These are phyloP conservation scores for Oxyruncus cristatus DNA, from an alignment of 2,113 vertebrate genomes.

Conservation along the genomic window DNA sequence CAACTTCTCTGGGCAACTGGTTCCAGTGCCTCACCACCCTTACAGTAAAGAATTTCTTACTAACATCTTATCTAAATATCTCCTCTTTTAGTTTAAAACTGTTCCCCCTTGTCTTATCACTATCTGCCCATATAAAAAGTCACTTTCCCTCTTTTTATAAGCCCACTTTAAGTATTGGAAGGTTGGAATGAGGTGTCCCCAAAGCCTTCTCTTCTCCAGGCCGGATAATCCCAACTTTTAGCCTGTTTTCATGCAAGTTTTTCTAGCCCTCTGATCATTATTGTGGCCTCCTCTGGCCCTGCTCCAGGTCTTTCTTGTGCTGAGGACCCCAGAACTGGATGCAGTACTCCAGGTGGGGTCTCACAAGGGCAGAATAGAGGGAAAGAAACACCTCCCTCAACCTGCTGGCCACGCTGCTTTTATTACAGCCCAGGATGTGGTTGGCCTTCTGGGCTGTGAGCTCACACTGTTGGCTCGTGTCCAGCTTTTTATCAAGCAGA, in stretches of 20 bases:
- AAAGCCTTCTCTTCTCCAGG: background rate
- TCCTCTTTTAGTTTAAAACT: background rate
- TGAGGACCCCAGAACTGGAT: background rate
- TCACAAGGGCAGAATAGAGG: background rate
- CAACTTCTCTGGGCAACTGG: accelerated
- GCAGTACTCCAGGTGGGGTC: background rate
- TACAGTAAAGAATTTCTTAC: background rate
- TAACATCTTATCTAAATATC: background rate
- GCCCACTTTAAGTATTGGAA: background rate
- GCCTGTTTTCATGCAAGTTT: background rate
- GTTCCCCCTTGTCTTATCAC: background rate
- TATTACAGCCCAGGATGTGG: background rate
- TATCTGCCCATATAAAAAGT: background rate
- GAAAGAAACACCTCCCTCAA: background rate
- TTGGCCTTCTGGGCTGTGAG: background rate
- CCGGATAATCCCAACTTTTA: background rate
- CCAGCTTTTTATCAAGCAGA: background rate
- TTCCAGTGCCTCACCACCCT: background rate
- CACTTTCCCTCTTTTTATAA: background rate
- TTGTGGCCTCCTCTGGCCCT: background rate
- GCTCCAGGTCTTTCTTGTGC: background rate
- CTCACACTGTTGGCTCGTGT: background rate
- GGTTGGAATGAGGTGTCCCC: background rate
- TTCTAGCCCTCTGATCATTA: background rate
- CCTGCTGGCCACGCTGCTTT: background rate